Conservation (phyloP, 2,797 vertebrate genomes). For the Oophaga sylvatica region DNA sequence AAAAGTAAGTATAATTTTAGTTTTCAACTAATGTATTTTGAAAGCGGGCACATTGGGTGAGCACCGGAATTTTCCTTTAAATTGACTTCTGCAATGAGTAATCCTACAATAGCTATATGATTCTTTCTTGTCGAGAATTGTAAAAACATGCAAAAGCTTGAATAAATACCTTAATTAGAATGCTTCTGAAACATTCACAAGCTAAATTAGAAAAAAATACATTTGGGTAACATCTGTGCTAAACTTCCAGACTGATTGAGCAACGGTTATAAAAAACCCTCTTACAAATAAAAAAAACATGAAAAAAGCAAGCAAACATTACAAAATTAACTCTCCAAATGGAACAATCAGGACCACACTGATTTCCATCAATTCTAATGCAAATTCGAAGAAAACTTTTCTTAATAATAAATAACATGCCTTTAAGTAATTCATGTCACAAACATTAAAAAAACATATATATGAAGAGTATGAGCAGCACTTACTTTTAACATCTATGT, state of each 20-base stretch:
- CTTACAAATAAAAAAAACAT: constrained; percentile 2
- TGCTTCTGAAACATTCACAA: constrained; percentile 7
- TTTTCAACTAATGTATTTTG: neutral
- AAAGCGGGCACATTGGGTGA: neutral
- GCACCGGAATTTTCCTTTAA: neutral
- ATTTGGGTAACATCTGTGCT: constrained; percentile 55
- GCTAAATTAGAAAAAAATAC: constrained; percentile 23
- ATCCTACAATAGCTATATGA: neutral
- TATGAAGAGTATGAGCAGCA: constrained; percentile 12
- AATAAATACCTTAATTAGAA: constrained; percentile 15
- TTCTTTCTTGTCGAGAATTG: neutral
- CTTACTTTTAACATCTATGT: neutral
- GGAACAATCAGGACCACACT: constrained; percentile 45
- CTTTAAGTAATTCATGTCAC: constrained; percentile 4
- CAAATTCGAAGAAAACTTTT: constrained; percentile 26
- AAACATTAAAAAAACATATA: neutral
- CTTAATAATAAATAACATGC: constrained; percentile 41
- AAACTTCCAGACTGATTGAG: constrained; percentile 48
- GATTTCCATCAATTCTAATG: constrained; percentile 22
- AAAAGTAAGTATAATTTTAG: neutral
- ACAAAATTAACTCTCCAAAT: constrained; percentile 39
- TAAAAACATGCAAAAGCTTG: neutral
- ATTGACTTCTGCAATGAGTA: neutral
- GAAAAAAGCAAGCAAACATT: constrained; percentile 20
- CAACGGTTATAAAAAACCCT: constrained; percentile 33